phyloP scores from a whole-genome alignment of 2,888 invertebrate genomes.

The Silvanus unidentatus region DNA sequence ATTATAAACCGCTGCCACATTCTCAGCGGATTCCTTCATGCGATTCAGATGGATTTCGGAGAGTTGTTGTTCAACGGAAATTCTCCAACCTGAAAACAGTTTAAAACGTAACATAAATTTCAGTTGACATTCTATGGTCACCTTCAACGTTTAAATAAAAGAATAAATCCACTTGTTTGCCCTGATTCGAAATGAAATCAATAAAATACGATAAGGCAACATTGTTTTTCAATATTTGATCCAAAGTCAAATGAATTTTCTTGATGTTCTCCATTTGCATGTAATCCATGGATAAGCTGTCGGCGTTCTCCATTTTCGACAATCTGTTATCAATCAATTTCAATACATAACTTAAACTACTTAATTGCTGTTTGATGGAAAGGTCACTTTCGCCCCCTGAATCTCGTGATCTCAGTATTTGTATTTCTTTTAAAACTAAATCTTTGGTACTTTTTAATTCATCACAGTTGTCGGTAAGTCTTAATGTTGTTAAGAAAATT shows the following conservation, averaged over 20 bases:
- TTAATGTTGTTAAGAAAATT: constrained; percentile 75
- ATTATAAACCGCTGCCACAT: constrained; percentile 37
- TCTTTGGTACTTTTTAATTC: constrained; percentile 78
- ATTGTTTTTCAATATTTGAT: constrained; percentile 70
- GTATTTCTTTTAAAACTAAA: constrained; percentile 75
- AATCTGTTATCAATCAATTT: constrained; percentile 61
- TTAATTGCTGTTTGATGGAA: constrained; percentile 77
- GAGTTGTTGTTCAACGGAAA: constrained; percentile 66
- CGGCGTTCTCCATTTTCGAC: constrained; percentile 40
- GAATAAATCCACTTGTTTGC: constrained; percentile 66
- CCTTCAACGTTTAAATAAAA: constrained; percentile 74
- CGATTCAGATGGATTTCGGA: constrained; percentile 52
- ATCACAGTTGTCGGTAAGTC: constrained; percentile 71
- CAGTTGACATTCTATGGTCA: constrained; percentile 39
- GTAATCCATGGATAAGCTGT: constrained; percentile 24
- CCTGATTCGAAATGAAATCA: constrained; percentile 66
- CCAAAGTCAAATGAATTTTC: constrained; percentile 56
- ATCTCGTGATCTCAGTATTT: constrained; percentile 74
- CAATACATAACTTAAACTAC: constrained; percentile 73
- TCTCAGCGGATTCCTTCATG: constrained; percentile 43
- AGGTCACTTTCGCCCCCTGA: constrained; percentile 80
- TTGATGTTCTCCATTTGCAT: constrained; percentile 37
- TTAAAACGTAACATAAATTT: no score
- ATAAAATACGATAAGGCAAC: constrained; percentile 71
- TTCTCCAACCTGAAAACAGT: constrained; percentile 57